Conservation (phyloP, 2,888 invertebrate species). For the Laspeyria flexula region DNA sequence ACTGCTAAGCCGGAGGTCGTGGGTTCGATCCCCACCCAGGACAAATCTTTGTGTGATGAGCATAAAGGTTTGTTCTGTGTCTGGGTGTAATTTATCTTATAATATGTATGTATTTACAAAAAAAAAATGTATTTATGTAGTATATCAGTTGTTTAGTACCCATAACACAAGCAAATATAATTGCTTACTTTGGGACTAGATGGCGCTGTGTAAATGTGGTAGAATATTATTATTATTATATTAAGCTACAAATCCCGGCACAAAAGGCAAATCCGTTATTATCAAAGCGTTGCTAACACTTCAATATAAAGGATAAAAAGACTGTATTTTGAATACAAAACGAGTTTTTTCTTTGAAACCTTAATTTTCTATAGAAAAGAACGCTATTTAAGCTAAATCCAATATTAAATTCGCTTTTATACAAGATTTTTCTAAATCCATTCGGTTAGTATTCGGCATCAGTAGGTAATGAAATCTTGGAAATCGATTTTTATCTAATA, state of each 20-base stretch:
- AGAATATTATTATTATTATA: too few relatives aligned
- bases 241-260: conserved; percentile 18
- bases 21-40: too few relatives aligned
- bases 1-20: too few relatives aligned
- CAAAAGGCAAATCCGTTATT: conserved; percentile 21
- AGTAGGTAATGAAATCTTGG: neutral
- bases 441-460: neutral
- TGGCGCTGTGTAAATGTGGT: too few relatives aligned
- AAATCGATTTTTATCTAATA: neutral
- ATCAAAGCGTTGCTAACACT: conserved; percentile 18
- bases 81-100: too few relatives aligned
- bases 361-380: conserved; percentile 9
- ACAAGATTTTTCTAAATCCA: neutral
- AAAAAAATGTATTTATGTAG: too few relatives aligned
- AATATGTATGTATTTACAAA: too few relatives aligned
- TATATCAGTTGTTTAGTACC: too few relatives aligned
- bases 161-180: too few relatives aligned
- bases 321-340: conserved; percentile 32
- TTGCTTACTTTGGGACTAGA: too few relatives aligned
- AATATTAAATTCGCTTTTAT: neutral
- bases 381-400: neutral
- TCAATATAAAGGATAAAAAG: conserved; percentile 15
- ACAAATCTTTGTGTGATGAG: too few relatives aligned
- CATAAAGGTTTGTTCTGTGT: too few relatives aligned
- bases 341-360: conserved; percentile 10